A percentile compares a stretch with the other conserved stretches of the same genome.
Conservation (phyloP, 2,113 vertebrate species). For the Sturnus vulgaris region DNA sequence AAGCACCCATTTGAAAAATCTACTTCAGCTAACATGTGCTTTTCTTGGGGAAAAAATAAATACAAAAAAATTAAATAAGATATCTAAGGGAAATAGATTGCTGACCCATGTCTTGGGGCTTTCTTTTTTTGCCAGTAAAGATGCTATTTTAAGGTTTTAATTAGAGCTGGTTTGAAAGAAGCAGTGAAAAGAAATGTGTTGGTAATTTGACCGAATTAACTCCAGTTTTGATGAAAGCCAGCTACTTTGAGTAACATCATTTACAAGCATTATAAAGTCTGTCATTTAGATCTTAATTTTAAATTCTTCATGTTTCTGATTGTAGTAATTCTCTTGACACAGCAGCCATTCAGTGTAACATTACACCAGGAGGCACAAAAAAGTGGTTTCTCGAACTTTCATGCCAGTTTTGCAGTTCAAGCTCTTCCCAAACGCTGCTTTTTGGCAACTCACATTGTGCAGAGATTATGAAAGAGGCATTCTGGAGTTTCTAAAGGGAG, state of each 20-base stretch:
- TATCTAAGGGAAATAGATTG: not conserved
- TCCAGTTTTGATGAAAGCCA: constrained; percentile 29
- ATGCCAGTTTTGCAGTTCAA: not conserved
- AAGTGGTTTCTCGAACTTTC: not conserved
- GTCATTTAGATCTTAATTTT: not conserved
- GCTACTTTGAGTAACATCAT: not conserved
- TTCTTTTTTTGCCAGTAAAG: not conserved
- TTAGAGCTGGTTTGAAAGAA: constrained; percentile 42
- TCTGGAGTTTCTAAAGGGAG: not conserved
- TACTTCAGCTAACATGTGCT: not conserved
- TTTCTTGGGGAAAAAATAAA: not conserved
- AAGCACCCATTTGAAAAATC: not conserved
- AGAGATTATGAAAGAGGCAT: not conserved
- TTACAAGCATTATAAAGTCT: not conserved
- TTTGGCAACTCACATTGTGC: not conserved
- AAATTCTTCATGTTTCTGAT: not conserved
- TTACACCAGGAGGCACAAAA: not conserved
- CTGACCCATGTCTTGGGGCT: not conserved
- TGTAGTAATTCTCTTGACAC: not conserved
- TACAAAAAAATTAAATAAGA: not conserved
- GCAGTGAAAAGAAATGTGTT: constrained; percentile 42
- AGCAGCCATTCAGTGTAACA: not conserved
- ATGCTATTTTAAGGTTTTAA: constrained; percentile 52
- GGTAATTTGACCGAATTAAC: constrained; percentile 48
- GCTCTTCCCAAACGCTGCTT: not conserved